Percentiles rank a stretch among this genome's conserved stretches.
phyloP scores from a whole-genome alignment of 1,140 invertebrate genomes.

The Thrips palmi region DNA sequence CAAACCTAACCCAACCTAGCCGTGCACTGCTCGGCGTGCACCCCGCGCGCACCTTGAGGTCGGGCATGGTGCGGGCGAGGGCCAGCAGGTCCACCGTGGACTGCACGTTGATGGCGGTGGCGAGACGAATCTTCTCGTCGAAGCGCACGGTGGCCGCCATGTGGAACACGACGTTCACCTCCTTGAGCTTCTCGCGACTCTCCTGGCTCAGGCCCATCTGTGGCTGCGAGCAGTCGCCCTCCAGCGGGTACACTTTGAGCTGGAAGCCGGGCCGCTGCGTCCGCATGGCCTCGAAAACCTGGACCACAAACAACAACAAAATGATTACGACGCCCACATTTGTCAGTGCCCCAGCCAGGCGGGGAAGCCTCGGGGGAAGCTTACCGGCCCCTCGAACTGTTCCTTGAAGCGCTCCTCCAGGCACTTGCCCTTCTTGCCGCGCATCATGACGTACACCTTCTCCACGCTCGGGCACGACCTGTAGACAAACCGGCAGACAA shows the following conservation, averaged over 20 bases:
- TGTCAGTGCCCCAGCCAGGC: too few relatives aligned
- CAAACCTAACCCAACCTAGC: too few relatives aligned
- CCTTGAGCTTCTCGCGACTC: slow-evolving; percentile 39
- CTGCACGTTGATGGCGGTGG: slow-evolving; percentile 36
- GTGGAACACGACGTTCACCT: slow-evolving; percentile 78
- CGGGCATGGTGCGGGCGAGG: slow-evolving; percentile 38
- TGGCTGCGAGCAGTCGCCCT: slow-evolving; percentile 43
- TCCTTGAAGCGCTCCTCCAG: slow-evolving; percentile 32
- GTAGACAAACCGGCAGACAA: slow-evolving; percentile 21
- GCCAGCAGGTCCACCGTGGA: slow-evolving; percentile 42
- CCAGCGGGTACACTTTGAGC: slow-evolving; percentile 38
- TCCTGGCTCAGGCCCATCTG: slow-evolving; percentile 45
- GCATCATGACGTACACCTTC: slow-evolving; percentile 44
- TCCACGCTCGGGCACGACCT: slow-evolving; percentile 46
- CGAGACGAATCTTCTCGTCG: slow-evolving; percentile 55
- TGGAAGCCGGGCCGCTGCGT: slow-evolving; percentile 27
- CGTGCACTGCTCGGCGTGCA: too few relatives aligned
- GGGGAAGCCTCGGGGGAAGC: neutral
- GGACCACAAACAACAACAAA: too few relatives aligned
- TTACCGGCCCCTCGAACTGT: slow-evolving; percentile 23
- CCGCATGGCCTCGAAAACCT: slow-evolving; percentile 36
- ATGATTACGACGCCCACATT: too few relatives aligned
- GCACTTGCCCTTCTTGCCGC: slow-evolving; percentile 47
- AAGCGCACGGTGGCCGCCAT: slow-evolving; percentile 76
- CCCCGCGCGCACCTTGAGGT: slow-evolving; percentile 48